Conservation (phyloP, 2,113 vertebrate genomes). For the western clawed frog (Xenopus tropicalis) region DNA sequence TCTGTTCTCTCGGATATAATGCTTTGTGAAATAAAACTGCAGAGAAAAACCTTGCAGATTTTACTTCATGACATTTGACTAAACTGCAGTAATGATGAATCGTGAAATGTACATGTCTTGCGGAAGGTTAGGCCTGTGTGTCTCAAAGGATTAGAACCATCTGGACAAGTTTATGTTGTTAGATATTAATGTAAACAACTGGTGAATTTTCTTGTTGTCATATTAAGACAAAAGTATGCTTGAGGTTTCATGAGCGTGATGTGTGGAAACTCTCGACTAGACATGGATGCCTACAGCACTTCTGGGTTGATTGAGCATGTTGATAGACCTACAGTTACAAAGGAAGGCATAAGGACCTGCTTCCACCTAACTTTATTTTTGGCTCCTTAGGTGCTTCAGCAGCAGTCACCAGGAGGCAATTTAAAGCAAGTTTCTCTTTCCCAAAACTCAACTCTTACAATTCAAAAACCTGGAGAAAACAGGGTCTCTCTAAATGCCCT, state of each 20-base stretch:
- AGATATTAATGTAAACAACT: constrained; percentile 40
- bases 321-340: constrained; percentile 40
- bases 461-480: constrained; percentile 57
- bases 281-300: constrained; percentile 15
- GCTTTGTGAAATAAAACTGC: constrained; percentile 37
- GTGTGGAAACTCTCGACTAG: constrained; percentile 33
- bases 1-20: constrained; percentile 27
- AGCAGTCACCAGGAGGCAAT: constrained; percentile 57
- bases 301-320: constrained; percentile 28
- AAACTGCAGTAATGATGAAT: constrained; percentile 29
- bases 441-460: constrained; percentile 48
- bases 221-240: constrained; percentile 24
- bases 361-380: constrained; percentile 29
- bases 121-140: constrained; percentile 24
- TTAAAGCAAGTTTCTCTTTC: constrained; percentile 58
- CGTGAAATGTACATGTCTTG: constrained; percentile 29
- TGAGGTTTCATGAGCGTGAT: constrained; percentile 24
- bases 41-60: constrained; percentile 29
- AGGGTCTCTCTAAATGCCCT: constrained; percentile 47
- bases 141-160: constrained; percentile 40
- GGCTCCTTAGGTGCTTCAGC: constrained; percentile 70
- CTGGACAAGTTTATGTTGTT: constrained; percentile 40
- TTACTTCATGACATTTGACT: constrained; percentile 29
- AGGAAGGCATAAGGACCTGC: constrained; percentile 13
- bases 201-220: constrained; percentile 43